Conservation (phyloP, 2,113 vertebrate genomes). For the Scophthalmus maximus region DNA sequence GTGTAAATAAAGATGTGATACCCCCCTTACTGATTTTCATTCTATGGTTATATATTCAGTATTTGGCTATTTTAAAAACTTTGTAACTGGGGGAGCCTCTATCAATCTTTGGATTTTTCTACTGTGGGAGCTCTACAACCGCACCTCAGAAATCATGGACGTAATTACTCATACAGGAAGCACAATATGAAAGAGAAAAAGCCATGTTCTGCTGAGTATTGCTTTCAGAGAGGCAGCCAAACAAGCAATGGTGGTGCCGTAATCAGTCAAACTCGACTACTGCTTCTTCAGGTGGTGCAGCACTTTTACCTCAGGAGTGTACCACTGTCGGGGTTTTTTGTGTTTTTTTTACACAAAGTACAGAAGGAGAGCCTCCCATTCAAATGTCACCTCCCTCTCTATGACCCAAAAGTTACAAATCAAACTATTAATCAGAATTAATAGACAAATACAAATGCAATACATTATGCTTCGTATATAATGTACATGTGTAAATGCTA, state of each 20-base stretch:
- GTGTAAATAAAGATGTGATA: constrained; percentile 28
- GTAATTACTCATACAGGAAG: constrained; percentile 98
- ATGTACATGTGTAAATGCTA: neutral
- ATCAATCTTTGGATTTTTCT: constrained; percentile 93
- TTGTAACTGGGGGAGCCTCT: constrained; percentile 88
- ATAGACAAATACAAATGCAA: neutral
- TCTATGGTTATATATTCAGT: constrained; percentile 62
- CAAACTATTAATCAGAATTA: neutral
- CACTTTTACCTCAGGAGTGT: constrained; percentile 35
- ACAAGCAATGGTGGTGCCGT: constrained; percentile 89
- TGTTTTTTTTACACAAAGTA: constrained; percentile 26
- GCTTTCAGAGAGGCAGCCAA: constrained; percentile 90
- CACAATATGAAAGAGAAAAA: constrained; percentile 92
- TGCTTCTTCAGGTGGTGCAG: constrained; percentile 94
- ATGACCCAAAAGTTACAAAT: constrained; percentile 14
- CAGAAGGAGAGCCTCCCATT: neutral
- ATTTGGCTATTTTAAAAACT: constrained; percentile 89
- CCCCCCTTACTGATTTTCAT: constrained; percentile 47
- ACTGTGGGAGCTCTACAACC: constrained; percentile 90
- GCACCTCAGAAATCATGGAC: constrained; percentile 96
- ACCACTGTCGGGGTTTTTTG: no score
- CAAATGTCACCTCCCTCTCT: neutral
- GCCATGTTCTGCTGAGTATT: constrained; percentile 95
- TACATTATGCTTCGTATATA: no score
- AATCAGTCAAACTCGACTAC: constrained; percentile 94